Evolutionary conservation across 1,140 invertebrate genomes (phyloP), one percentile per base, ranked within the genome.

Genomic region (Drosophila chauvacae): DNA sequence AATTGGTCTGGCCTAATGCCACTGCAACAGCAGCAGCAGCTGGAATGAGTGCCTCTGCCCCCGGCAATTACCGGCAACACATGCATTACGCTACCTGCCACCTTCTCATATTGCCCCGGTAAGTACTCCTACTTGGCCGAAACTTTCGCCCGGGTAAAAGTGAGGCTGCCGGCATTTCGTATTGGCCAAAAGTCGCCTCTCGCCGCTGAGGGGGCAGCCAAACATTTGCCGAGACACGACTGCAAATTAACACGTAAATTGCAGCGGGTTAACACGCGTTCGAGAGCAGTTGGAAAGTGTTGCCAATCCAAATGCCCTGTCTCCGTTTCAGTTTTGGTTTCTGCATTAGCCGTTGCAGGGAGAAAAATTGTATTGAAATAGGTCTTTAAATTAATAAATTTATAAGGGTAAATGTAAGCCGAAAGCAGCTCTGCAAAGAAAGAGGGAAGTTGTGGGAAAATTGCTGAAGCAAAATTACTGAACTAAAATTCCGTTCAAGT

Each of bases 171-270:
- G 45, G 39, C 62, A 48, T 39, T 56, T 56, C 5, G 53, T 56
- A 39, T 45, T 57, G 64, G 64, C 39, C 65, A 47, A 48, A 45
- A 53, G 47, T 55, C 30, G 44, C 7, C n/a, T 2, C 26, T 30
- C n/a, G 39, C 28, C 47, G 28, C 28, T 28, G 62, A 28, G 53
- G 62, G 63, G 62, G 75, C 70, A 76, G 63, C 44, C 55, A 68
- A 77, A 73, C 78, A 83, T 79, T 83, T 65, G 60, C 56, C 65
- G 23, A 77, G 69, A 84, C 84, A 88, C 85, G 84, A 88, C 69
- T 88, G 65, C 73, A 88, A 88, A 88, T 88, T 90, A 88, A 88
- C 84, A 88, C 84, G 84, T 88, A 88, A 88, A 88, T 88, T 88
- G 84, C 84, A 65, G 80, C 80, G 70, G 82, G 61, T 84, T 90